These are phyloP conservation scores for Lobophora halterata DNA, from an alignment of 2,888 invertebrate species.

Conservation along the genomic window DNA sequence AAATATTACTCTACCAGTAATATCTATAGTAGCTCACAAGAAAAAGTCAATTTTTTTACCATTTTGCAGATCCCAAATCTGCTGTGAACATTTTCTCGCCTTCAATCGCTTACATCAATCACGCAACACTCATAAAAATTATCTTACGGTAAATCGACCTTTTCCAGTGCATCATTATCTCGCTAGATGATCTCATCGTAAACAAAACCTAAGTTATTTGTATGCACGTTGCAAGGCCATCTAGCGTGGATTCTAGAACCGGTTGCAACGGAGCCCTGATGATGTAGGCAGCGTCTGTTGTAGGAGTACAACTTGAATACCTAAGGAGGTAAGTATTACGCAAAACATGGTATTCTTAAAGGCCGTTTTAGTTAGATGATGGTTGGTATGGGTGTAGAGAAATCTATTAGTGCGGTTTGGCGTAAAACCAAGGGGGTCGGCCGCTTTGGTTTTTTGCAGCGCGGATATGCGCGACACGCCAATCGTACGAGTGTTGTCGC, in stretches of 20 bases:
- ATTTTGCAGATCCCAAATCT: no score
- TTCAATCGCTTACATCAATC: not conserved
- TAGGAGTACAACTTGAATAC: slow-evolving; percentile 4
- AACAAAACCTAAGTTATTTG: slow-evolving; percentile 15
- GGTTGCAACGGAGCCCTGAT: slow-evolving; percentile 12
- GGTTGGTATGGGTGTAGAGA: not conserved
- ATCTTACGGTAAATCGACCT: slow-evolving; percentile 3
- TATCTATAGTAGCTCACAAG: no score
- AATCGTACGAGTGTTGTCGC: no score
- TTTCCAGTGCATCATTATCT: not conserved
- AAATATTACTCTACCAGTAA: no score
- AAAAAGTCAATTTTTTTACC: no score
- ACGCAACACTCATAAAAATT: slow-evolving; percentile 2
- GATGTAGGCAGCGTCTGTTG: slow-evolving; percentile 5
- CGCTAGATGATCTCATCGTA: slow-evolving; percentile 15
- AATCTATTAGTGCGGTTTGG: slow-evolving; percentile 3
- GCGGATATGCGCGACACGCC: no score
- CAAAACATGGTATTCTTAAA: slow-evolving; percentile 3
- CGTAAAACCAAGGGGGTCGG: no score
- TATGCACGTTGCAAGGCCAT: slow-evolving; percentile 20
- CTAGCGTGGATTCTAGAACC: slow-evolving; percentile 7
- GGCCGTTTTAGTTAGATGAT: no score
- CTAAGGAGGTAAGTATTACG: slow-evolving; percentile 1
- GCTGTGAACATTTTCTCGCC: no score
- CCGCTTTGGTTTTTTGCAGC: no score